These are phyloP conservation scores for Habropoda laboriosa DNA, from an alignment of 1,140 invertebrate genomes.

Conservation along the genomic window DNA sequence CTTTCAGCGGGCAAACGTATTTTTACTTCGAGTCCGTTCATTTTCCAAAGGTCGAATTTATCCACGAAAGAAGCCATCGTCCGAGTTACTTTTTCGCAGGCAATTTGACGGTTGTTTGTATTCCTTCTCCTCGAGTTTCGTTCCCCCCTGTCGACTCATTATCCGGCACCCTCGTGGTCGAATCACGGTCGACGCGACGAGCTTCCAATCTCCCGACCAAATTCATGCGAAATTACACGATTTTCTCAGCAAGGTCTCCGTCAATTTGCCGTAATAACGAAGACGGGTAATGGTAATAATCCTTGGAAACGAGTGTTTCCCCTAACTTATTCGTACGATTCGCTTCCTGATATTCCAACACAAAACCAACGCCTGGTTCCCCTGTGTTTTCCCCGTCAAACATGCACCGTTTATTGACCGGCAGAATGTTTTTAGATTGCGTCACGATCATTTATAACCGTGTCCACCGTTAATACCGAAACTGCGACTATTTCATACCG, in stretches of 20 bases:
- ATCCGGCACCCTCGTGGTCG: slow-evolving; percentile 28
- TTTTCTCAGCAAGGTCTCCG: slow-evolving; percentile 52
- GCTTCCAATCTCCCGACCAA: slow-evolving; percentile 37
- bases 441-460: slow-evolving; percentile 50
- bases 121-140: slow-evolving; percentile 7
- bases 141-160: slow-evolving; percentile 47
- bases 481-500: slow-evolving; percentile 46
- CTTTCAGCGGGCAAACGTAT: too few relatives aligned
- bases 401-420: background rate
- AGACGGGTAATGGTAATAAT: slow-evolving; percentile 2
- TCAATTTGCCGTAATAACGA: slow-evolving; percentile 2
- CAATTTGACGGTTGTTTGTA: background rate
- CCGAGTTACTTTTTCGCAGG: background rate
- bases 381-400: background rate
- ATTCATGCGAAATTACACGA: slow-evolving; percentile 48
- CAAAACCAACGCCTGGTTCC: background rate
- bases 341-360: background rate
- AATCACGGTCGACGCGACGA: slow-evolving; percentile 52
- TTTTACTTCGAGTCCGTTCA: background rate
- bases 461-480: slow-evolving; percentile 36
- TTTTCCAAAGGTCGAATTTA: too few relatives aligned
- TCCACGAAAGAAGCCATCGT: background rate
- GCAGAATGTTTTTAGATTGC: slow-evolving; percentile 29
- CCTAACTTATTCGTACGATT: slow-evolving; percentile 21
- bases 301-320: background rate